Conservation (phyloP, 2,888 invertebrate species). For the Agriopis leucophaearia region DNA sequence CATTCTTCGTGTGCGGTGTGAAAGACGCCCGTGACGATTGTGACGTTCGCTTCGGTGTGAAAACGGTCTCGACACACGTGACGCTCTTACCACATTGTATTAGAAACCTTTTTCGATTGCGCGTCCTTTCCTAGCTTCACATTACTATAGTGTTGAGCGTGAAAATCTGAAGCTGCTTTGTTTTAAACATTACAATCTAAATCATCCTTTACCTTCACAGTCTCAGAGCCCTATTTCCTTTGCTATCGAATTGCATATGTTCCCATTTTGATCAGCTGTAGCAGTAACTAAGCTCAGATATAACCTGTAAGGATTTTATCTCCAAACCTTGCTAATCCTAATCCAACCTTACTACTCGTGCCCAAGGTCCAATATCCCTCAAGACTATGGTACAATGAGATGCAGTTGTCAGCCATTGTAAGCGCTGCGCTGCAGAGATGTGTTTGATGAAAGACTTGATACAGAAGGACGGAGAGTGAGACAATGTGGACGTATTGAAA, state of each 20-base stretch:
- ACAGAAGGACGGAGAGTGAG: conserved; percentile 24
- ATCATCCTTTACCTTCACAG: neutral
- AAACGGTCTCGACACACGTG: conserved; percentile 46
- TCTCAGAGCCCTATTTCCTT: conserved; percentile 17
- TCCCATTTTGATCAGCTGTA: conserved; percentile 34
- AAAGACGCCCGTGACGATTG: conserved; percentile 80
- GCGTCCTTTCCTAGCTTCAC: conserved; percentile 57
- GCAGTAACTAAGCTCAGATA: conserved; percentile 70
- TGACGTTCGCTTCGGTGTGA: conserved; percentile 66
- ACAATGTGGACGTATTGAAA: conserved; percentile 30
- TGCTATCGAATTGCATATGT: neutral
- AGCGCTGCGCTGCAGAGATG: conserved; percentile 4
- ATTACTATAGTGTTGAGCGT: conserved; percentile 57
- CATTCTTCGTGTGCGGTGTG: conserved; percentile 71
- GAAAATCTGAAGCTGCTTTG: conserved; percentile 43
- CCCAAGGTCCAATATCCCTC: conserved; percentile 45
- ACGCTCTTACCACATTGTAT: conserved; percentile 57
- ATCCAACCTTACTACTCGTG: conserved; percentile 39
- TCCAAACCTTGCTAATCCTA: conserved; percentile 32
- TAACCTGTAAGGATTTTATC: conserved; percentile 66
- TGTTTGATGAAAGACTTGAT: conserved; percentile 31
- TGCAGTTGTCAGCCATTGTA: conserved; percentile 34
- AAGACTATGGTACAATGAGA: conserved; percentile 11
- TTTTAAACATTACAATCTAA: conserved; percentile 21
- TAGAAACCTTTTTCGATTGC: conserved; percentile 67